Conservation (phyloP, 2,113 vertebrate species). For the western clawed frog (Xenopus tropicalis) region UCB_Xtro_10.0 CM004449.2:26759501-26760000, state of each 20-base stretch:
- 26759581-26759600: too few relatives aligned
- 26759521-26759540: too few relatives aligned
- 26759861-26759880: not conserved
- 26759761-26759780: not conserved
- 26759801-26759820: not conserved
- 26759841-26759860: not conserved
- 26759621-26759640: too few relatives aligned
- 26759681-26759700: too few relatives aligned
- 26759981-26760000: conserved; percentile 11
- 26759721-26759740: not conserved
- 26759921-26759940: conserved; percentile 9
- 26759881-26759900: not conserved
- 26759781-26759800: not conserved
- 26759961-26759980: conserved; percentile 7
- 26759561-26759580: too few relatives aligned
- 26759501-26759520: too few relatives aligned
- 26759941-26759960: conserved; percentile 6
- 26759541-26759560: too few relatives aligned
- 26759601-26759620: too few relatives aligned
- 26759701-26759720: too few relatives aligned
- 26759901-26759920: conserved; percentile 13
- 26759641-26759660: too few relatives aligned
- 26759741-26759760: not conserved
- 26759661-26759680: too few relatives aligned
- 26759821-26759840: not conserved